A percentile compares a stretch with the other conserved stretches of the same genome.
Evolutionary conservation across 2,888 invertebrate genomes (phyloP).

Genomic region (Agrochola lota): DNA sequence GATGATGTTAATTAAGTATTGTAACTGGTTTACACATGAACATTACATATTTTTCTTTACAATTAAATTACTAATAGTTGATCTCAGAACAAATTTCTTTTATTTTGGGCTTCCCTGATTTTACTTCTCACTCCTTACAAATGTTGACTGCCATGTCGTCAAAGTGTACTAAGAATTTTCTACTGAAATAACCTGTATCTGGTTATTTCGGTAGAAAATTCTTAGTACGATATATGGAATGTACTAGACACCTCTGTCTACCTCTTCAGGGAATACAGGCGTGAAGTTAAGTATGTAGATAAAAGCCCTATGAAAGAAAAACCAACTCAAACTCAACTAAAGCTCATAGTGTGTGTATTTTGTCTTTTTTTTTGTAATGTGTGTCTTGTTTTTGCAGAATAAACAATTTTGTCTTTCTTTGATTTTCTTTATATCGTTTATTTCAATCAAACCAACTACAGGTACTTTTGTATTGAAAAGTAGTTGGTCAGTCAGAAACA

Average conservation of each 20-base stretch:
- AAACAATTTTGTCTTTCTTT: no score
- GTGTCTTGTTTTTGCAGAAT: no score
- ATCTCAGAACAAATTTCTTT: no score
- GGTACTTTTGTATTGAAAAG: background rate
- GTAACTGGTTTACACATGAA: background rate
- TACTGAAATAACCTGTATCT: no score
- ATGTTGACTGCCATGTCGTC: background rate
- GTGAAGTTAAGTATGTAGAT: no score
- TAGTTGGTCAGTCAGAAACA: background rate
- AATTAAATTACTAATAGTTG: background rate
- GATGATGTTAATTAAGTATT: constrained; percentile 29
- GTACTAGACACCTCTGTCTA: no score
- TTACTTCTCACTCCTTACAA: background rate
- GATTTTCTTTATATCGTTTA: no score
- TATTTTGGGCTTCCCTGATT: background rate
- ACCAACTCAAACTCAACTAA: background rate
- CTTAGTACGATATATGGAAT: background rate
- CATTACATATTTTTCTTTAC: background rate
- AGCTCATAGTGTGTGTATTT: no score
- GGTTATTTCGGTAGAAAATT: background rate
- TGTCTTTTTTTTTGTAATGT: no score
- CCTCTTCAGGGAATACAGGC: background rate
- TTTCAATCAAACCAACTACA: no score
- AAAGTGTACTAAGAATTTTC: no score
- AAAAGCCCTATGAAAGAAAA: background rate